Evolutionary conservation across 2,888 invertebrate species (phyloP), one percentile per base, ranked within the genome.

Genomic region (Campoletis raptor): DNA sequence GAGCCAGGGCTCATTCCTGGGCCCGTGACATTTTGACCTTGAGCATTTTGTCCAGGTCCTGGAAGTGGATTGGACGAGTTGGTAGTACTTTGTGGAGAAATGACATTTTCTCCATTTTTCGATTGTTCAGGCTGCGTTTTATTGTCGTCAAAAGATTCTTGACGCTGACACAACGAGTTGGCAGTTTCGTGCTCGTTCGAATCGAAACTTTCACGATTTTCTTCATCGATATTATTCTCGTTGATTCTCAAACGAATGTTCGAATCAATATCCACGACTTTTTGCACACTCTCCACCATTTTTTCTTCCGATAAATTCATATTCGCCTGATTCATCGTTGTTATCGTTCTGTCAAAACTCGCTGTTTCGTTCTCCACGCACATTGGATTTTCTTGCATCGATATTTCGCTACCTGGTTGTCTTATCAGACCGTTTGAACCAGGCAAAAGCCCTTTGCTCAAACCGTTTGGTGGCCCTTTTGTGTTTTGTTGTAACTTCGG

Each of bases 1-100:
- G 97, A 95, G 89, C 96, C 94, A 81, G 95, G 93, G 80, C 89
- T 88, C 64, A 85, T 69, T 42, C 88, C 89, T 7, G 89, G 88
- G 24, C 85, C 87, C 42, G 88, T 87, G 72, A 80, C 85, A 9
- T 72, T 87, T 52, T 89, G 77, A 52, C 89, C 89, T 48, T 90
- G 90, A 70, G 89, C 87, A 81, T 89, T 90, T 48, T 81, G 79
- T 54, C 74, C 67, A 21, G 89, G 86, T 74, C 87, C 88, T 9
- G 89, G 89, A 72, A 89, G 83, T 57, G 89, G 88, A 85, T 70
- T 87, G 10, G 69, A 37, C 66, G 82, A 84, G 9, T 81, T 79
- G n/a, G 57, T 54, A 52, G 76, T n/a, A n/a, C n/a, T 30, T 76
- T 81, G 73, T 12, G 42, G 72, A 52, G 79, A 70, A 42, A 76